Percentiles rank a stretch among this genome's conserved stretches.
Conservation (phyloP, 1,140 invertebrate species). For the Lordiphosa stackelbergi region DNA sequence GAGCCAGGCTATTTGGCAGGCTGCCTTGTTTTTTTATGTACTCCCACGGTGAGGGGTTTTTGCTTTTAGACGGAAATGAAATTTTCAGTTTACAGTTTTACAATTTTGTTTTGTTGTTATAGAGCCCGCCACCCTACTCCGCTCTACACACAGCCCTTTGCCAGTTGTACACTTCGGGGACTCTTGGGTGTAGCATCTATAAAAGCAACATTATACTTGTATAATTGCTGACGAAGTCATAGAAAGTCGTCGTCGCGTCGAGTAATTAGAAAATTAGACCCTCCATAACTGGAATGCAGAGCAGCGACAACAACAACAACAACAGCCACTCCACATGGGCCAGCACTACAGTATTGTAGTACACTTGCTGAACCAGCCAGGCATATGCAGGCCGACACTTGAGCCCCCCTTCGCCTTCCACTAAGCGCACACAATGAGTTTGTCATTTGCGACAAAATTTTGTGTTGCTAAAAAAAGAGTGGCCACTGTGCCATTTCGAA, state of each 20-base stretch:
- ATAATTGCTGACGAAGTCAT: constrained; percentile 55
- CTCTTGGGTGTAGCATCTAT: constrained; percentile 11
- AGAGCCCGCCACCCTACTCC: too few relatives aligned
- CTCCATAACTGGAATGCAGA: constrained; percentile 61
- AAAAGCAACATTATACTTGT: constrained; percentile 49
- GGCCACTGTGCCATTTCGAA: background rate
- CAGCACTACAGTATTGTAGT: constrained; percentile 2
- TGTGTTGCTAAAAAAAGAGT: constrained; percentile 20
- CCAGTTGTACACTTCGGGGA: background rate
- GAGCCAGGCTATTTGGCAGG: constrained; percentile 44
- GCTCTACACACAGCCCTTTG: background rate
- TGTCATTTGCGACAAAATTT: constrained; percentile 44
- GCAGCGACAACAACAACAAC: constrained; percentile 19
- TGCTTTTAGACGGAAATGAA: constrained; percentile 43
- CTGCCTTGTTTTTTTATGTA: constrained; percentile 28
- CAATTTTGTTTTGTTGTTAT: constrained; percentile 26
- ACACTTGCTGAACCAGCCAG: constrained; percentile 48
- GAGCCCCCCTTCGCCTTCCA: constrained; percentile 10
- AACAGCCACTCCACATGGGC: constrained; percentile 46
- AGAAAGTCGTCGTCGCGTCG: constrained; percentile 66
- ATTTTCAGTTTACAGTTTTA: constrained; percentile 50
- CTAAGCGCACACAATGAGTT: constrained; percentile 34
- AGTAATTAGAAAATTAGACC: constrained; percentile 71
- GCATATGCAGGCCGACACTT: constrained; percentile 51
- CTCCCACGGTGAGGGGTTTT: constrained; percentile 15